These are phyloP conservation scores for Centropus unirufus DNA, from an alignment of 2,113 vertebrate genomes.

Conservation along the genomic window DNA sequence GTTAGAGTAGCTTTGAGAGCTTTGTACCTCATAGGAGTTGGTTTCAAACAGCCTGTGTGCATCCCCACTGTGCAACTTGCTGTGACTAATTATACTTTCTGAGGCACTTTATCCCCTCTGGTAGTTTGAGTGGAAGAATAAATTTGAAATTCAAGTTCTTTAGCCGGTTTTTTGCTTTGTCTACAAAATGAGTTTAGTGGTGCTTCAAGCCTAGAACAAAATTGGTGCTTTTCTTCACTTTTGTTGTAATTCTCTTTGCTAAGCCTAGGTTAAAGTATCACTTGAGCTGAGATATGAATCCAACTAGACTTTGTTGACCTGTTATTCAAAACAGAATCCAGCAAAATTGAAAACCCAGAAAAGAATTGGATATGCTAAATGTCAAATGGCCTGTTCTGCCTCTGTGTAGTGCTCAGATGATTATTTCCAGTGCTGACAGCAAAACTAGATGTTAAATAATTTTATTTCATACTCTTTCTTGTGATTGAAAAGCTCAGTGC, in stretches of 20 bases:
- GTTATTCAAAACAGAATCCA: neutral
- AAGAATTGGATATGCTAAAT: neutral
- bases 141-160: neutral
- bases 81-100: neutral
- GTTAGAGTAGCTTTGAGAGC: neutral
- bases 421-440: neutral
- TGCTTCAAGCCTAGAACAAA: neutral
- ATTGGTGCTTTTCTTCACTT: neutral
- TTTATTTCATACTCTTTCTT: neutral
- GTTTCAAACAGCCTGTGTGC: neutral
- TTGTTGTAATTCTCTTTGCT: neutral
- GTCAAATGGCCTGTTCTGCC: neutral
- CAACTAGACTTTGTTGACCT: neutral
- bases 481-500: neutral
- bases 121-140: neutral
- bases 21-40: neutral
- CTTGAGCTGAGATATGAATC: neutral
- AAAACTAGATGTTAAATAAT: neutral
- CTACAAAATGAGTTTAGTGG: neutral
- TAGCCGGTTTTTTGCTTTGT: neutral
- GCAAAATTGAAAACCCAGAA: neutral
- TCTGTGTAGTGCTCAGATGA: neutral
- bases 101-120: neutral
- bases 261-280: neutral
- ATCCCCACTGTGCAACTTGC: constrained; percentile 20